Conservation (phyloP, 2,888 invertebrate genomes). For the Alloplasta piceator region DNA sequence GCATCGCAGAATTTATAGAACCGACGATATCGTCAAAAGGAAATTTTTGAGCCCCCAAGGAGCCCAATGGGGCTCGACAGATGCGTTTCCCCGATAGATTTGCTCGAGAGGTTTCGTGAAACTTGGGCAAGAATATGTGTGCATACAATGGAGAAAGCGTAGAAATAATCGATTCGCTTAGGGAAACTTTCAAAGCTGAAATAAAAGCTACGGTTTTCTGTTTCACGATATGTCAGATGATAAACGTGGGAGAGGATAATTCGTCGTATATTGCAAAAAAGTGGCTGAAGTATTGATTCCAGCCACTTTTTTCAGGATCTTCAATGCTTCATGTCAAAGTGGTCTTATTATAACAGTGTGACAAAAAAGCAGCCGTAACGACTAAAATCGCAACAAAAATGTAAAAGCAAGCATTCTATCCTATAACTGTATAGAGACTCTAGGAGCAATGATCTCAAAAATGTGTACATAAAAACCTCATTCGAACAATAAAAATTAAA, state of each 20-base stretch:
- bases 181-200: background rate
- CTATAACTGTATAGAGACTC: constrained; percentile 6
- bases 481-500: too few relatives aligned
- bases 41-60: constrained; percentile 50
- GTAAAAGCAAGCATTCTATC: background rate
- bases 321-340: too few relatives aligned
- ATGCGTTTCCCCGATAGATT: constrained; percentile 34
- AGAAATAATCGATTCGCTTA: background rate
- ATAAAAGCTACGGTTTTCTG: too few relatives aligned
- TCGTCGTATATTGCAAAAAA: too few relatives aligned
- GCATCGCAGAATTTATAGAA: constrained; percentile 57
- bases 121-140: constrained; percentile 1
- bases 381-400: background rate
- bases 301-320: too few relatives aligned
- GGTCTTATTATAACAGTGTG: too few relatives aligned
- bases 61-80: constrained; percentile 58
- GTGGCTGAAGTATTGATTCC: too few relatives aligned
- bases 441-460: background rate
- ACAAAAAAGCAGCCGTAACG: background rate
- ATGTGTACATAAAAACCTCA: too few relatives aligned
- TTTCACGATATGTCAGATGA: too few relatives aligned
- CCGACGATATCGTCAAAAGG: constrained; percentile 71
- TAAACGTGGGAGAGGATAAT: too few relatives aligned
- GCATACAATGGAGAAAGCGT: constrained; percentile 1
- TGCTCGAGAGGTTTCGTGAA: constrained; percentile 36